phyloP scores from a whole-genome alignment of 2,113 vertebrate species.

The Crotalus horridus region DNA sequence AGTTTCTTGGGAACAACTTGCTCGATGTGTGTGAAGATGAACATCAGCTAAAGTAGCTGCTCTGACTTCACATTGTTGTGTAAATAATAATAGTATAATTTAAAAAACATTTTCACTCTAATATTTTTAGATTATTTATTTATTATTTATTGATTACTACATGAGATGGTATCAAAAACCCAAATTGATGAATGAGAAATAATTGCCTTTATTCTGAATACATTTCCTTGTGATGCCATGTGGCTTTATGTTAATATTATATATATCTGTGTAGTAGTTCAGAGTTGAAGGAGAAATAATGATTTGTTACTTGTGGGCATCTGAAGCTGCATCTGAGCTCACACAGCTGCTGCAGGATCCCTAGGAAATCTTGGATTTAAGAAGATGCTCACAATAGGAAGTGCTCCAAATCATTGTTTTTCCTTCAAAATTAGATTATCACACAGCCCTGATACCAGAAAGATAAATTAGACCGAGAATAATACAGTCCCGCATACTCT shows the following conservation, averaged over 20 bases:
- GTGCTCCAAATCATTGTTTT: background rate
- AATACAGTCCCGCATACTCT: background rate
- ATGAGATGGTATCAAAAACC: background rate
- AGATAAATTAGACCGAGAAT: background rate
- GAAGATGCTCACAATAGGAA: background rate
- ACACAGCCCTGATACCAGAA: background rate
- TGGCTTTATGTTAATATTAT: background rate
- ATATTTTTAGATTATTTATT: background rate
- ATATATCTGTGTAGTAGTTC: background rate
- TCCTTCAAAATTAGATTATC: background rate
- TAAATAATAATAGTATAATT: slow-evolving; percentile 15
- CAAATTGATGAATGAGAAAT: background rate
- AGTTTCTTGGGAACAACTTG: background rate
- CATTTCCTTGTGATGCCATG: background rate
- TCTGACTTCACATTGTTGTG: background rate
- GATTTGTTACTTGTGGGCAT: background rate
- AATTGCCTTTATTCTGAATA: background rate
- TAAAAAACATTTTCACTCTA: background rate
- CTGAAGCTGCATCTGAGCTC: background rate
- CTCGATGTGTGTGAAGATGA: background rate
- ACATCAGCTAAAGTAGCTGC: background rate
- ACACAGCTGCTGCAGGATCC: background rate
- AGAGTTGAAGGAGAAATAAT: background rate
- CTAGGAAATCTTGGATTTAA: background rate
- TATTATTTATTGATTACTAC: too few relatives aligned